A percentile compares a stretch with the other conserved stretches of the same genome.
These are phyloP conservation scores for Lysandra bellargus DNA, from an alignment of 2,888 invertebrate species.

Conservation along the genomic window DNA sequence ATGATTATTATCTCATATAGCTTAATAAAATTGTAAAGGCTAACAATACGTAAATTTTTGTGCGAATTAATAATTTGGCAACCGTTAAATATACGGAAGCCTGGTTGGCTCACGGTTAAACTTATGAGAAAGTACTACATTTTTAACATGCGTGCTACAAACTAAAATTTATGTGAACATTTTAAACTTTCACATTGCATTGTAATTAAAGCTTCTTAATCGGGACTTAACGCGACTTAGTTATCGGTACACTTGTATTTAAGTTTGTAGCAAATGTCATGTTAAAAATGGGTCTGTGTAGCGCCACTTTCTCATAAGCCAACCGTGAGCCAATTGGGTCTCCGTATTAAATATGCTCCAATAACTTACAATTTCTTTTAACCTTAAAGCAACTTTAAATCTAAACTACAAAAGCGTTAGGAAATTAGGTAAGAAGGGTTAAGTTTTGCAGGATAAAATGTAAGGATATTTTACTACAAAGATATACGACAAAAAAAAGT, in stretches of 20 bases:
- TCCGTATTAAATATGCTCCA: neutral
- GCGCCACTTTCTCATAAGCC: too few species aligned
- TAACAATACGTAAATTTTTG: constrained; percentile 46
- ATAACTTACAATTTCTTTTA: constrained; percentile 1
- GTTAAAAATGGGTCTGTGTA: too few species aligned
- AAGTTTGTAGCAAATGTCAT: too few species aligned
- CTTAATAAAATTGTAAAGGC: constrained; percentile 54
- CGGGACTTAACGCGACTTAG: too few species aligned
- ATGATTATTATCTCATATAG: constrained; percentile 39
- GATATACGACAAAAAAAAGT: neutral
- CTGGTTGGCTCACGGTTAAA: too few species aligned
- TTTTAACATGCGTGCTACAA: too few species aligned
- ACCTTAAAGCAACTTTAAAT: neutral
- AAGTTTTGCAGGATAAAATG: neutral
- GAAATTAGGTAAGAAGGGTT: neutral
- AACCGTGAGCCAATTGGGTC: too few species aligned
- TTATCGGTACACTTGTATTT: too few species aligned
- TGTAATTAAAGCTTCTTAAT: too few species aligned
- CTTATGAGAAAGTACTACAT: too few species aligned
- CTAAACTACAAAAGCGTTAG: neutral
- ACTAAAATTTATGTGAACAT: too few species aligned
- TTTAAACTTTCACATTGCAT: too few species aligned
- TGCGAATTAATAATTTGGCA: constrained; percentile 32
- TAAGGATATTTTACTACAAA: neutral
- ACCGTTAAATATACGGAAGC: neutral